phyloP scores from a whole-genome alignment of 2,888 invertebrate genomes.

The Catocala nupta region DNA sequence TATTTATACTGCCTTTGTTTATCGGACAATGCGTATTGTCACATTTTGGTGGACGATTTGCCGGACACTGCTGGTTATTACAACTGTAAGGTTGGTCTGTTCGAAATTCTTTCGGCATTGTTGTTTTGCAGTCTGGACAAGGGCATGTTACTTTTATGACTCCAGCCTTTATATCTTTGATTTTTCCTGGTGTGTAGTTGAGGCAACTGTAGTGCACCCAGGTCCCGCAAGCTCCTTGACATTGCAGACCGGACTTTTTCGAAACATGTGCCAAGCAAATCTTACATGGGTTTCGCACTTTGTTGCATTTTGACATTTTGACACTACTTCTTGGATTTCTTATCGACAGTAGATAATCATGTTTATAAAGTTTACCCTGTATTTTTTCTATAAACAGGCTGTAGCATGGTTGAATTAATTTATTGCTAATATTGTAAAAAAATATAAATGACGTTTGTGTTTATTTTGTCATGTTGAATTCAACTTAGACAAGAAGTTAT shows the following conservation, averaged over 20 bases:
- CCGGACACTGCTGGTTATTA: constrained; percentile 66
- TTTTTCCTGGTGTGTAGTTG: constrained; percentile 75
- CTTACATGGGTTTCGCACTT: constrained; percentile 74
- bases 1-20: too few species aligned
- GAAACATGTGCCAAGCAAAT: constrained; percentile 70
- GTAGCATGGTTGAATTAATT: too few species aligned
- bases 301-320: too few species aligned
- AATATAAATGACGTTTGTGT: too few species aligned
- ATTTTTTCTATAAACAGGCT: too few species aligned
- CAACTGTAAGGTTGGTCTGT: constrained; percentile 67
- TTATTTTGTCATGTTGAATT: too few species aligned
- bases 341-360: too few species aligned
- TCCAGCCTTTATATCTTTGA: constrained; percentile 73
- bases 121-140: constrained; percentile 74
- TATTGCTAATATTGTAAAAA: too few species aligned
- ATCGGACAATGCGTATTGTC: constrained; percentile 46
- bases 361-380: too few species aligned
- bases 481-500: too few species aligned
- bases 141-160: constrained; percentile 75
- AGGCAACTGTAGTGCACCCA: constrained; percentile 78
- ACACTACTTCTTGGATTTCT: too few species aligned
- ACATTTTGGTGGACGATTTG: constrained; percentile 66
- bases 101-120: constrained; percentile 62
- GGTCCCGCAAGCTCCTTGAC: constrained; percentile 71
- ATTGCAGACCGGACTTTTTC: constrained; percentile 70